These are phyloP conservation scores for Cyclura pinguis DNA, from an alignment of 2,797 vertebrate species.

Conservation along the genomic window DNA sequence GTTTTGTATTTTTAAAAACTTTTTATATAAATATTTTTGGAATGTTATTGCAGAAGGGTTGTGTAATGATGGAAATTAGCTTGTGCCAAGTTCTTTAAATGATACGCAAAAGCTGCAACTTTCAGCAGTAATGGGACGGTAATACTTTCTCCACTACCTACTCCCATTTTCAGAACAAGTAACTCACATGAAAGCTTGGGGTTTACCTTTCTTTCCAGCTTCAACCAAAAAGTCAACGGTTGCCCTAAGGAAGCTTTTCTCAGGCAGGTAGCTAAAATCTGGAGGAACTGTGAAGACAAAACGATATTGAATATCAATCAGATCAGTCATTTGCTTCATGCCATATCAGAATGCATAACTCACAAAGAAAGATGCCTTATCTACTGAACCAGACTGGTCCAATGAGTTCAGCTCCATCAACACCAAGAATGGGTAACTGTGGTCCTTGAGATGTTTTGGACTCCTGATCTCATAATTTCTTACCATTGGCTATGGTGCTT, in stretches of 20 bases:
- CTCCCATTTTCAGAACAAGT: not conserved
- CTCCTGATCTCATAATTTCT: not conserved
- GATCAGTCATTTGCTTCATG: constrained; percentile 53
- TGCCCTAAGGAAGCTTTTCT: constrained; percentile 90
- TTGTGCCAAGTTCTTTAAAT: not conserved
- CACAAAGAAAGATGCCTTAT: not conserved
- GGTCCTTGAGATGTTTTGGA: not conserved
- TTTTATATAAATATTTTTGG: not conserved
- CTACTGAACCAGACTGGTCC: not conserved
- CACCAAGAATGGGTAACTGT: not conserved
- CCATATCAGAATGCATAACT: constrained; percentile 49
- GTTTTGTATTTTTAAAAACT: not conserved
- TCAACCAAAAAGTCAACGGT: constrained; percentile 85
- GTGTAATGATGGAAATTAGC: not conserved
- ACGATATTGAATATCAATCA: constrained; percentile 48
- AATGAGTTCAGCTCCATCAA: not conserved
- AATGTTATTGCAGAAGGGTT: not conserved
- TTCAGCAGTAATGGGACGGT: not conserved
- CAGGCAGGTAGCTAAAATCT: constrained; percentile 93
- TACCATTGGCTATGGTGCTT: not conserved
- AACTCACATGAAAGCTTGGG: not conserved
- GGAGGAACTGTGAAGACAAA: constrained; percentile 87
- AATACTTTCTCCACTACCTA: not conserved
- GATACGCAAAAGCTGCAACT: not conserved
- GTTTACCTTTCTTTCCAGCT: constrained; percentile 91